Percentiles rank a stretch among this genome's conserved stretches.
Evolutionary conservation across 92 coral and sea anemone species (phyloP).

Genomic region (Pocillopora meandrina): DNA sequence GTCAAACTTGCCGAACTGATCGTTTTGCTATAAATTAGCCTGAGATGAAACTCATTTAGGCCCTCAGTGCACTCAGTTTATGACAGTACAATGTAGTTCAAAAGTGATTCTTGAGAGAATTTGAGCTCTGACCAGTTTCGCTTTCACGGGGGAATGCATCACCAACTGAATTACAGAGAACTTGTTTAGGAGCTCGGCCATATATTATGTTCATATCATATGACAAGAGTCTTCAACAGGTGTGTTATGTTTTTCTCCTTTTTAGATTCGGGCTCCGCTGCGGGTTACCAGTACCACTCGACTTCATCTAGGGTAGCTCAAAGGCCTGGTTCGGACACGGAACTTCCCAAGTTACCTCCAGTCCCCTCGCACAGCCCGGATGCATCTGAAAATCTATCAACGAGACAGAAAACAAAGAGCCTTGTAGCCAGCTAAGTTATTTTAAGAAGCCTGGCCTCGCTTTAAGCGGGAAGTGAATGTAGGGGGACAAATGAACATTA

Average conservation of each 20-base stretch:
- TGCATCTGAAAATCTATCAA: background rate
- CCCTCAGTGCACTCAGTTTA: no score
- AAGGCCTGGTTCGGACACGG: background rate
- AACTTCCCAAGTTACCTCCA: background rate
- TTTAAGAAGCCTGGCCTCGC: background rate
- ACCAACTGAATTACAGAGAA: no score
- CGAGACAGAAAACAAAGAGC: slow-evolving; percentile 2
- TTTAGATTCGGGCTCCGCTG: no score
- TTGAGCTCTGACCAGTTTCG: no score
- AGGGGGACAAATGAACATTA: background rate
- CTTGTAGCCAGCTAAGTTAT: background rate
- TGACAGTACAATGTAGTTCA: no score
- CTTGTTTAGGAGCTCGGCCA: no score
- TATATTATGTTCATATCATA: no score
- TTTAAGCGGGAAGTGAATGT: background rate
- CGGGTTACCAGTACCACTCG: background rate
- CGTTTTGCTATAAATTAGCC: no score
- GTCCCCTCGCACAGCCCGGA: slow-evolving; percentile 12
- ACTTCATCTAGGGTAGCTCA: background rate
- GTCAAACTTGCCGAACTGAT: background rate
- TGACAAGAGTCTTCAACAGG: no score
- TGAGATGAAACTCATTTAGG: no score
- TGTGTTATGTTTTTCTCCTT: background rate
- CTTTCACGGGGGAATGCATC: no score
- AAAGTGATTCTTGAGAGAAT: no score